Evolutionary conservation across 2,113 vertebrate genomes (phyloP), one percentile per base, ranked within the genome.

Genomic region (Passer montanus): DNA sequence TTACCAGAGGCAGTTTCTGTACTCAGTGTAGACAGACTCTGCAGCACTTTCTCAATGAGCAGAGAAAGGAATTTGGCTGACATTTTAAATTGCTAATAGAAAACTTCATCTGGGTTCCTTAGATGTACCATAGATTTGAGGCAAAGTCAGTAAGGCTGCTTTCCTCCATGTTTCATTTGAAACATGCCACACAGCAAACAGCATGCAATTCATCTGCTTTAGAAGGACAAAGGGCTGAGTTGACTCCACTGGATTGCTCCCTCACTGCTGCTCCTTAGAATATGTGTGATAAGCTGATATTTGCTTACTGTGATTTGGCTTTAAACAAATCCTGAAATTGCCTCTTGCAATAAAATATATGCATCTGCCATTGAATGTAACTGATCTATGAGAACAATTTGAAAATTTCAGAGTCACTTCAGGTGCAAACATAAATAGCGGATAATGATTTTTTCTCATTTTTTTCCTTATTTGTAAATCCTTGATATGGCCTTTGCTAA

Each of bases 271-370:
- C 62, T 69, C 28, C 31, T 68, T 77, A 66, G 55, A 62, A 76
- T 93, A 87, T 39, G 78, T 49, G 67, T 20, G 22, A 70, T 90
- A 88, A 92, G 15, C 67, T 93, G 53, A 77, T 93, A 72, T 83
- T 92, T 87, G 37, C 85, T 79, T 64, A 60, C 82, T 87, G 62
- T 44, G 41, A 79, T 91, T 74, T 74, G 63, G n/a, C 60, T 94
- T 64, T 68, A 78, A 75, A 83, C 70, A 96, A 97, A 93, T 72
- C 81, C 73, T 94, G 80, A 90, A 96, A 95, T 55, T 93, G 60
- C 78, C 33, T 87, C 76, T 89, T 66, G 37, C 62, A 75, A 79
- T 79, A 84, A 95, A 94, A 93, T 84, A 84, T 76, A 91, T 89
- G 72, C 13, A 82, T 66, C 87, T 96, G 84, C 68, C 84, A 94